Percentiles rank a stretch among this genome's conserved stretches.
phyloP scores from a whole-genome alignment of 2,888 invertebrate genomes.

The Acleris cristana region DNA sequence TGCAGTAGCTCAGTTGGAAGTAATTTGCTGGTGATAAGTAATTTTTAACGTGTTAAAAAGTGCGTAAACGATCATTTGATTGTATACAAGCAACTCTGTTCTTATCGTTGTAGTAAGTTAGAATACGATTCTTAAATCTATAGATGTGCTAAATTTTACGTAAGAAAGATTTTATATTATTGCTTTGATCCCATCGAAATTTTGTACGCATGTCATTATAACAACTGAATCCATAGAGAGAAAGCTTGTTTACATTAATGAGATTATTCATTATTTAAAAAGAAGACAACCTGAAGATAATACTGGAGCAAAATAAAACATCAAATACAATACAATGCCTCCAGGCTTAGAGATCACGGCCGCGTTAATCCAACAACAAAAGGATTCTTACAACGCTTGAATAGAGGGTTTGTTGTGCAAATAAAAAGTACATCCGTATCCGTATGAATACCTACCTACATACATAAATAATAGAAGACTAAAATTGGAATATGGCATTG shows the following conservation, averaged over 20 bases:
- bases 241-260: too few relatives aligned
- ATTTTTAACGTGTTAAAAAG: neutral
- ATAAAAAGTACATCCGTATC: constrained; percentile 24
- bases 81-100: too few relatives aligned
- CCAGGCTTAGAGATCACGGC: constrained; percentile 20
- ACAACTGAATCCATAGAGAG: too few relatives aligned
- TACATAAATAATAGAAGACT: constrained; percentile 12
- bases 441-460: constrained; percentile 21
- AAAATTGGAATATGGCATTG: neutral
- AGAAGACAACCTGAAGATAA: neutral
- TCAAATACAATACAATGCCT: constrained; percentile 18
- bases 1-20: constrained; percentile 15
- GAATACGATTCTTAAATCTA: too few relatives aligned
- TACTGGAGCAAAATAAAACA: constrained; percentile 1
- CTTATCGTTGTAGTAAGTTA: too few relatives aligned
- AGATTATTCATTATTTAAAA: neutral
- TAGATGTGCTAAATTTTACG: too few relatives aligned
- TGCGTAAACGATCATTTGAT: neutral
- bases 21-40: constrained; percentile 7
- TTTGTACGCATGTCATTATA: too few relatives aligned
- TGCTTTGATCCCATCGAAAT: too few relatives aligned
- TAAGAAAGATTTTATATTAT: too few relatives aligned
- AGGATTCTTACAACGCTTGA: constrained; percentile 26
- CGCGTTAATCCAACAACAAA: constrained; percentile 27
- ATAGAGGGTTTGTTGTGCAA: constrained; percentile 33